phyloP scores from a whole-genome alignment of 2,888 invertebrate species.

The Trypoxylon attenuatum region DNA sequence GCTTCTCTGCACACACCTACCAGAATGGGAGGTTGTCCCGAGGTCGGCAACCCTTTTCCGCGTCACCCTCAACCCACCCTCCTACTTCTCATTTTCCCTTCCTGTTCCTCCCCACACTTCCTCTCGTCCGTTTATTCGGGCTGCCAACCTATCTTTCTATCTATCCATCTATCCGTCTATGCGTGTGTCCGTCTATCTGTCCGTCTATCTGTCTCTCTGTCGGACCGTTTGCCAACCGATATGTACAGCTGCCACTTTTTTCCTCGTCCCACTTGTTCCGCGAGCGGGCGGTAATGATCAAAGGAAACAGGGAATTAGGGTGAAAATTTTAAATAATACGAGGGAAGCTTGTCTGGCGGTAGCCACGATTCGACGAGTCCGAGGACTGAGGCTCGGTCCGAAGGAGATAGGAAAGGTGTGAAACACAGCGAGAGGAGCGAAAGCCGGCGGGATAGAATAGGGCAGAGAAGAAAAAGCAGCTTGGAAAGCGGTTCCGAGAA shows the following conservation, averaged over 20 bases:
- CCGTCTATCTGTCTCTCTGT: constrained; percentile 5
- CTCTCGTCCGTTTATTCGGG: background rate
- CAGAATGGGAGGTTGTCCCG: constrained; percentile 39
- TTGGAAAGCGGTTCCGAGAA: constrained; percentile 49
- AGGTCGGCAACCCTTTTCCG: constrained; percentile 56
- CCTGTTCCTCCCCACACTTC: background rate
- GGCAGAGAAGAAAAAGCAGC: constrained; percentile 27
- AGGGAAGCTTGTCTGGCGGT: no score
- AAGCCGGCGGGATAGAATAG: constrained; percentile 23
- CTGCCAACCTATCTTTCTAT: constrained; percentile 18
- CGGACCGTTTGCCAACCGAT: no score
- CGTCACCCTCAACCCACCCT: constrained; percentile 10
- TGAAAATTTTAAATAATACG: no score
- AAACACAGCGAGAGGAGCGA: background rate
- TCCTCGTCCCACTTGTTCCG: no score
- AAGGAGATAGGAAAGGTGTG: constrained; percentile 4
- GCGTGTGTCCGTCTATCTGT: no score
- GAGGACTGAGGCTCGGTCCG: no score
- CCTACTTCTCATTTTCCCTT: background rate
- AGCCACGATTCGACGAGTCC: no score
- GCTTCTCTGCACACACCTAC: constrained; percentile 25
- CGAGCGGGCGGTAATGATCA: no score
- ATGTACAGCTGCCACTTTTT: no score
- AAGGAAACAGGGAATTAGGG: no score
- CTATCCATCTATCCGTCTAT: no score